Base-by-base conservation (phyloP, 2,113 vertebrate genomes). In the Meriones unguiculatus region DNA sequence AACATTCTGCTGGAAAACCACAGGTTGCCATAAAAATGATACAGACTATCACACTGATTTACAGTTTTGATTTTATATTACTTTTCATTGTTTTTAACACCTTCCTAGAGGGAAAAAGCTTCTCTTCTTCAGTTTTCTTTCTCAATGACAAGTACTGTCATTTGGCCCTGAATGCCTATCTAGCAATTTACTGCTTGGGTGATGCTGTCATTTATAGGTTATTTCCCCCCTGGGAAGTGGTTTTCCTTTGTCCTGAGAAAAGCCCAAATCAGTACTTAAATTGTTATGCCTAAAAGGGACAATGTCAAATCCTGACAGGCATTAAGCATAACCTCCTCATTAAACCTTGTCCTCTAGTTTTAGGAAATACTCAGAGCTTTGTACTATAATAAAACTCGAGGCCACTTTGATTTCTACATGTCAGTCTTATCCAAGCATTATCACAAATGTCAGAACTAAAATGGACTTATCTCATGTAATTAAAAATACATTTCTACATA, bases 161-260 rank as follows among this genome's bases (percentile, higher is more conserved):
- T 94, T 96, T 78, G 50, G 89, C 41, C 72, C 41, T 90, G 81
- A 92, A 91, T 86, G 96, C 96, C 95, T 93, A 95, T 86, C 90
- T 95, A 89, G 81, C 93, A 89, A 97, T 97, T 93, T 97, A 92
- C 59, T 96, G 93, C 70, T 96, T 92, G 62, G 59, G 90, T 93
- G 96, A 88, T 75, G 50, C 59, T 89, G 24, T 90, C 87, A 96
- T 95, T 97, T 95, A 72, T 81, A 91, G 86, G 57, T 73, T 76
- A 77, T 81, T 95, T 81, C 17, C 64, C 78, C 35, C 17, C n/a
- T 73, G 64, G 81, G 72, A 97, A 95, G 88, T 59, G 93, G 87
- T 94, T 96, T 70, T 20, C 65, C 54, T 87, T 85, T 94, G 72
- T 82, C 87, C 17, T 93, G 87, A 94, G 91, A 1, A 94, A 64